These are phyloP conservation scores for Peromyscus leucopus DNA, from an alignment of 2,113 vertebrate species.

Conservation along the genomic window DNA sequence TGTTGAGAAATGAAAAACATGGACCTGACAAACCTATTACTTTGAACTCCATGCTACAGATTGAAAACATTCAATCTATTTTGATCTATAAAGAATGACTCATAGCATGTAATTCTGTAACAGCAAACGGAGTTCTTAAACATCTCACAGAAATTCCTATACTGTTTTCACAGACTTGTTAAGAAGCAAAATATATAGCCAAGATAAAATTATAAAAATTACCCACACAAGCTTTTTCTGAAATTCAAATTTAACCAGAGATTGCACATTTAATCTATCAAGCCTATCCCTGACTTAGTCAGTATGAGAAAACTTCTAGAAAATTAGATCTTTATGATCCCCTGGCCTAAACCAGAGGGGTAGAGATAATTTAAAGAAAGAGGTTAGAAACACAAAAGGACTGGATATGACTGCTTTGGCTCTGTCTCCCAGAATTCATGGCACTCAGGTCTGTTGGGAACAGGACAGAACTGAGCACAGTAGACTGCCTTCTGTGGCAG, in stretches of 20 bases:
- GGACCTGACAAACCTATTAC: not conserved
- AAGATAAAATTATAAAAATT: not conserved
- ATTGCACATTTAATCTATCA: slow-evolving; percentile 8
- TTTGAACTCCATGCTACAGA: not conserved
- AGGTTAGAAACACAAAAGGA: not conserved
- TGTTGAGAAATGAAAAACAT: not conserved
- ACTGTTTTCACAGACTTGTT: not conserved
- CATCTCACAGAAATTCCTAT: not conserved
- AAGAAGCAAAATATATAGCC: not conserved
- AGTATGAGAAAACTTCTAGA: not conserved
- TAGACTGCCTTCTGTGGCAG: not conserved
- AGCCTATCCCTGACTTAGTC: not conserved
- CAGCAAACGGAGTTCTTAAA: not conserved
- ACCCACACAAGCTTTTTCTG: not conserved
- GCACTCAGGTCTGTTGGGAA: not conserved
- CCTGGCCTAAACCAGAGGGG: not conserved
- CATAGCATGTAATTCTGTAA: not conserved
- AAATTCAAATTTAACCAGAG: slow-evolving; percentile 19
- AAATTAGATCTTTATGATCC: not conserved
- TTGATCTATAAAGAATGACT: not conserved
- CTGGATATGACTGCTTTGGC: not conserved
- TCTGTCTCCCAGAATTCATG: not conserved
- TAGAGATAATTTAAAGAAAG: not conserved
- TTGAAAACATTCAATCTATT: not conserved
- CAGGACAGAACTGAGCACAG: not conserved